Conservation (phyloP, 2,888 invertebrate genomes). For the Nyleta sp. region DNA sequence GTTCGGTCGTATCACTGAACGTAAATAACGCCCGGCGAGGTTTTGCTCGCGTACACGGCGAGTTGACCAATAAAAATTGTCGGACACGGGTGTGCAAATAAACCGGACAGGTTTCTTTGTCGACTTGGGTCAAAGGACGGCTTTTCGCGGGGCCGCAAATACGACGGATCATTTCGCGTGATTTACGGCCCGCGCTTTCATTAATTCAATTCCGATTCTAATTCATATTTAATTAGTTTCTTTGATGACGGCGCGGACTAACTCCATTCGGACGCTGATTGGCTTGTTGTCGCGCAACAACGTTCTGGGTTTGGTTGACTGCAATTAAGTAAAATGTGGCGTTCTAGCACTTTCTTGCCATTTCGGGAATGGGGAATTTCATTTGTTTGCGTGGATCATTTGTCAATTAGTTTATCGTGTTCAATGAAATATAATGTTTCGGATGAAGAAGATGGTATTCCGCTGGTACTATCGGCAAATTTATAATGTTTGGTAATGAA, state of each 20-base stretch:
- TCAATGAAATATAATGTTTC: too few relatives aligned
- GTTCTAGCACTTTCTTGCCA: too few relatives aligned
- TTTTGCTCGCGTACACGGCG: not conserved
- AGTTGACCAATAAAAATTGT: conserved; percentile 20
- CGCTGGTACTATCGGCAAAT: too few relatives aligned
- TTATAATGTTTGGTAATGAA: too few relatives aligned
- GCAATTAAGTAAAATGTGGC: too few relatives aligned
- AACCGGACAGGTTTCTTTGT: not conserved
- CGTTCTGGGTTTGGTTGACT: not conserved
- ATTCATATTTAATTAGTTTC: conserved; percentile 29
- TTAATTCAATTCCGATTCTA: conserved; percentile 11
- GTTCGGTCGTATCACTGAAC: conserved; percentile 28
- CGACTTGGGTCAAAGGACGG: not conserved
- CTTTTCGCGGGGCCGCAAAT: not conserved
- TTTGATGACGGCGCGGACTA: not conserved
- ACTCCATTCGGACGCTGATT: not conserved
- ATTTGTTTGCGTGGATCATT: too few relatives aligned
- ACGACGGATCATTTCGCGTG: not conserved
- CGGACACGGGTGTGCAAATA: conserved; percentile 6
- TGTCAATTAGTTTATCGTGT: too few relatives aligned
- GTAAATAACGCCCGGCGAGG: not conserved
- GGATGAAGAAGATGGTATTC: too few relatives aligned
- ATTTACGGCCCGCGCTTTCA: not conserved
- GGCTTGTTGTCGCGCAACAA: too few relatives aligned
- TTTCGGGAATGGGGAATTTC: too few relatives aligned